Evolutionary conservation across 2,113 vertebrate genomes (phyloP).

Genomic region (Circaetus cinerascens): DNA sequence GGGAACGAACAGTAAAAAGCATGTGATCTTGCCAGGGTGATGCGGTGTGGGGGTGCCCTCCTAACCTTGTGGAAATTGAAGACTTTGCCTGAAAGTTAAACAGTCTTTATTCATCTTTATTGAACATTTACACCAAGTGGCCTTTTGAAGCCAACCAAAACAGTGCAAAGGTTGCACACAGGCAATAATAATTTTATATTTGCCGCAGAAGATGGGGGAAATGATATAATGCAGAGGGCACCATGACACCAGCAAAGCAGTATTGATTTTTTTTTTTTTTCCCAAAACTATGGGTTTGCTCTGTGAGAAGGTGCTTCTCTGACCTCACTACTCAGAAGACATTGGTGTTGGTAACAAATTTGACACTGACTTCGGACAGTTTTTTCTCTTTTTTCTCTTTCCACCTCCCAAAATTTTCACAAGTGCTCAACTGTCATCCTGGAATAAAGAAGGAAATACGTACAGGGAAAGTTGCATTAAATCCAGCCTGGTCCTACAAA

Average conservation of each 20-base stretch:
- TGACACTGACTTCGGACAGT: background rate
- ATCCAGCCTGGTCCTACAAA: background rate
- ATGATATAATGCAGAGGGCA: background rate
- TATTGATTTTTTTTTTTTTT: background rate
- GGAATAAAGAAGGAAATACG: background rate
- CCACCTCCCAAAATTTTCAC: background rate
- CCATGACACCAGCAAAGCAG: background rate
- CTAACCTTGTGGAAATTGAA: background rate
- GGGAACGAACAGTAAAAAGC: background rate
- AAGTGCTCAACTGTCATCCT: background rate
- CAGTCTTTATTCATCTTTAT: background rate
- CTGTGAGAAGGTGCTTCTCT: background rate
- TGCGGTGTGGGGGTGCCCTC: background rate
- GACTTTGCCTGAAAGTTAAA: background rate
- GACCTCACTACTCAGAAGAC: background rate
- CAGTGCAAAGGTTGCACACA: background rate
- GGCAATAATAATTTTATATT: background rate
- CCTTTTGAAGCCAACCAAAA: background rate
- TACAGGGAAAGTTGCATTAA: background rate
- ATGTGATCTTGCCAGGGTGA: background rate
- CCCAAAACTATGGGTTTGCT: background rate
- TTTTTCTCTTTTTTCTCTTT: background rate
- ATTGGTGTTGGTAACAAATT: background rate
- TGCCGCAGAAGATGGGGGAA: background rate
- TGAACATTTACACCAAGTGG: background rate